Evolutionary conservation across 2,113 vertebrate species (phyloP), one percentile per base, ranked within the genome.

Genomic region (Diadophis punctatus): DNA sequence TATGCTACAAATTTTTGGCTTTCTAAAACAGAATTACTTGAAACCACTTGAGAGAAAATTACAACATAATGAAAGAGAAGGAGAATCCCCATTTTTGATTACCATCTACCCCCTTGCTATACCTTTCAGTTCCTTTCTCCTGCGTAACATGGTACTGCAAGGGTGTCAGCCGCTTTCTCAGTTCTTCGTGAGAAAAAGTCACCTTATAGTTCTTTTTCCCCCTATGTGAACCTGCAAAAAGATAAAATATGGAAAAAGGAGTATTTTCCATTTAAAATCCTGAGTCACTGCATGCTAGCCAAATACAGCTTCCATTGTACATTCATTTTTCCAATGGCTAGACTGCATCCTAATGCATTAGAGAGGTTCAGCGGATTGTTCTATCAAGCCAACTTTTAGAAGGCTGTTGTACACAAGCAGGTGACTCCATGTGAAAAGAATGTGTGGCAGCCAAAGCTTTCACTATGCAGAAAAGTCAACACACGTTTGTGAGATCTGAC

Each of bases 121-220:
- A 99, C 99, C 99, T 99, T 97, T 99, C 99, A 0, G 99, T 99
- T 87, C 99, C 99, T 96, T 98, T 98, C 96, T 99, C 98, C 98
- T 99, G 99, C 96, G 99, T 99, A 90, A 99, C 98, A 94, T 98
- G 98, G 98, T 98, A 99, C 95, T 99, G 99, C 96, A 98, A 96
- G 20, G 99, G 98, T 11, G 98, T 98, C 93, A 99, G 97, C 23
- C 98, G 98, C 95, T 99, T 98, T 97, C 95, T 99, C 97, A 99
- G 97, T 93, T 99, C 99, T 97, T 99, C 97, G 96, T 98, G 97
- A 93, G 98, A 95, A 97, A 99, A 99, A 94, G 96, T 97, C 97
- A 98, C 97, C 86, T 99, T 98, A 98, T 98, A 99, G 92, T 97
- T 98, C 96, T 98, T 99, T 97, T 98, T 99, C 95, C 98, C 98